Conservation (phyloP, 2,888 invertebrate species). For the Pinctada fucata region DNA sequence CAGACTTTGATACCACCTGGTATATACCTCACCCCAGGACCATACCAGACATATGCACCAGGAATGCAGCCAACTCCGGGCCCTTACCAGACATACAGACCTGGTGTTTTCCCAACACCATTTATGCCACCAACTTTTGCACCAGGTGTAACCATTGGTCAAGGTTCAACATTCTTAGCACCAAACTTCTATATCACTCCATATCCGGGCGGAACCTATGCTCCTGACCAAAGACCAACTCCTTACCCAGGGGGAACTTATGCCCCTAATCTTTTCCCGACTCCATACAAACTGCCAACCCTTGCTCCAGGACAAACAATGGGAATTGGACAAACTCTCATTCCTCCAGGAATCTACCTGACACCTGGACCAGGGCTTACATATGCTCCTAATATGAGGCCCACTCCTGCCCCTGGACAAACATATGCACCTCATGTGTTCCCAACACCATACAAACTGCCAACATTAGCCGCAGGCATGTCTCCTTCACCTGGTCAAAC, state of each 20-base stretch:
- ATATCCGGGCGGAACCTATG: constrained; percentile 50
- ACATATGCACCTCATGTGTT: constrained; percentile 52
- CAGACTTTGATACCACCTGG: constrained; percentile 47
- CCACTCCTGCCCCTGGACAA: constrained; percentile 46
- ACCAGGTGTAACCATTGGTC: no score
- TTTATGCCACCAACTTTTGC: no score
- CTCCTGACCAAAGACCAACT: constrained; percentile 47
- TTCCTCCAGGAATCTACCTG: constrained; percentile 47
- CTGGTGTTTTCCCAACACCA: no score
- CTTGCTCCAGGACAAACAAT: constrained; percentile 41
- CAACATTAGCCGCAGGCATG: constrained; percentile 45
- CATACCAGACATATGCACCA: no score
- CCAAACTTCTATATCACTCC: constrained; percentile 34
- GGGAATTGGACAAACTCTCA: constrained; percentile 36
- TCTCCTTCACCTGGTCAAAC: constrained; percentile 49
- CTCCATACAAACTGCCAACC: constrained; percentile 42
- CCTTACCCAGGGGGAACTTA: constrained; percentile 53
- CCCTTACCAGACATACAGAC: no score
- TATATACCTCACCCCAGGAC: no score
- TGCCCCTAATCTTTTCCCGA: constrained; percentile 41
- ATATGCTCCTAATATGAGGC: constrained; percentile 47
- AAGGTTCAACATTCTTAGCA: no score
- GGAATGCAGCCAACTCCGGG: no score
- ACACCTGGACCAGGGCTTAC: constrained; percentile 52
- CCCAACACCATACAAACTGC: constrained; percentile 40